These are phyloP conservation scores for Prorops nasuta DNA, from an alignment of 1,140 invertebrate species.

Conservation along the genomic window DNA sequence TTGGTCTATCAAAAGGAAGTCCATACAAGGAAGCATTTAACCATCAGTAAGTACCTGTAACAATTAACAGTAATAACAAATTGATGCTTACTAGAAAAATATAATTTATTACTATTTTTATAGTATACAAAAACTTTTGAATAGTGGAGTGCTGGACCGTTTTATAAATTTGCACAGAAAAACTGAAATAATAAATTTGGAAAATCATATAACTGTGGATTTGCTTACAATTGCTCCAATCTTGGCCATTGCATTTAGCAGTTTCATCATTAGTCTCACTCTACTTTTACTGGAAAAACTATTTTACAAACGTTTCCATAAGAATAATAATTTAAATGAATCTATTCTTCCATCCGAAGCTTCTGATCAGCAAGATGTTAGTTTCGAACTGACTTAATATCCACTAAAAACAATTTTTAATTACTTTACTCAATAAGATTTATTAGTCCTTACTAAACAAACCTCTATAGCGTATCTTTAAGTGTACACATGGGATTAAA, in stretches of 20 bases:
- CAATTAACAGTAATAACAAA: not conserved
- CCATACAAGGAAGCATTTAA: not conserved
- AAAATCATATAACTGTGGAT: not conserved
- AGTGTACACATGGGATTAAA: no score
- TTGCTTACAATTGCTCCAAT: not conserved
- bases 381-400: no score
- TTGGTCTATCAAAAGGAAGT: not conserved
- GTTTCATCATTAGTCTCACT: not conserved
- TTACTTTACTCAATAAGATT: no score
- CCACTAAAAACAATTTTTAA: no score
- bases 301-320: not conserved
- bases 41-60: not conserved
- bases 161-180: not conserved
- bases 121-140: not conserved
- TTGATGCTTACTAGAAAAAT: not conserved
- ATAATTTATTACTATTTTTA: not conserved
- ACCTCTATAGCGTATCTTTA: no score
- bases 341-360: no score
- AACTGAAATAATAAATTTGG: not conserved
- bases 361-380: no score
- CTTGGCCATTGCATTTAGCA: not conserved
- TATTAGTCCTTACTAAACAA: no score
- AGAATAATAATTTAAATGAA: no score
- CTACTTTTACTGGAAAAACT: not conserved
- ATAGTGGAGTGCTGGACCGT: not conserved